These are phyloP conservation scores for Ernsta delagoae DNA, from an alignment of 2,888 invertebrate species.

Conservation along the genomic window DNA sequence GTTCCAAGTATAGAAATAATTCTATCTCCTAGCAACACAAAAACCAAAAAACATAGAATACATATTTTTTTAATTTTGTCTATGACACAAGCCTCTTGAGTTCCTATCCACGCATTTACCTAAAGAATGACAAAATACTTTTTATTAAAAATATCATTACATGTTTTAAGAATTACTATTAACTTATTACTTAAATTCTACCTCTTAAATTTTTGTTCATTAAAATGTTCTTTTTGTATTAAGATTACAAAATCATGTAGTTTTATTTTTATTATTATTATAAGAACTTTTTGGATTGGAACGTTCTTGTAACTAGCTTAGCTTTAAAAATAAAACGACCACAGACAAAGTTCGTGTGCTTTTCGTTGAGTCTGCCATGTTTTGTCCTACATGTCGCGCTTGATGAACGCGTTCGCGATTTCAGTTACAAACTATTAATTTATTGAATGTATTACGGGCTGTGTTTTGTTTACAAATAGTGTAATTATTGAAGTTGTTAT, in stretches of 20 bases:
- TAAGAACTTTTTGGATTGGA: constrained; percentile 17
- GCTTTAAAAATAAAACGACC: constrained; percentile 72
- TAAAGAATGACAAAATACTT: neutral
- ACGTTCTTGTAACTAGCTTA: constrained; percentile 49
- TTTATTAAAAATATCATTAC: constrained; percentile 5
- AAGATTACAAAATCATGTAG: neutral
- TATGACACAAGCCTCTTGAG: constrained; percentile 49
- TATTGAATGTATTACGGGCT: constrained; percentile 77
- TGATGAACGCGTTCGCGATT: constrained; percentile 80
- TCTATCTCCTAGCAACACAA: constrained; percentile 4
- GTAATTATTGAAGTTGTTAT: constrained; percentile 66
- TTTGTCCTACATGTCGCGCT: constrained; percentile 85
- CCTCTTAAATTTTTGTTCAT: neutral
- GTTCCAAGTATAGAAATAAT: neutral
- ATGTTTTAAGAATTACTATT: too few relatives aligned
- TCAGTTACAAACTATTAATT: constrained; percentile 73
- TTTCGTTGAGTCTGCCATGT: constrained; percentile 83
- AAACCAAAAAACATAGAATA: constrained; percentile 13
- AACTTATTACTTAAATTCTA: neutral
- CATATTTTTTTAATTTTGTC: constrained; percentile 44
- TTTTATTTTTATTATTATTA: neutral
- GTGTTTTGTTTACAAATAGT: constrained; percentile 82
- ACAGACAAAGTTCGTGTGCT: constrained; percentile 77
- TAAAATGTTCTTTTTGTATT: neutral
- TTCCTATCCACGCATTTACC: constrained; percentile 49